These are phyloP conservation scores for Hymenochirus boettgeri DNA, from an alignment of 2,113 vertebrate genomes.

Conservation along the genomic window DNA sequence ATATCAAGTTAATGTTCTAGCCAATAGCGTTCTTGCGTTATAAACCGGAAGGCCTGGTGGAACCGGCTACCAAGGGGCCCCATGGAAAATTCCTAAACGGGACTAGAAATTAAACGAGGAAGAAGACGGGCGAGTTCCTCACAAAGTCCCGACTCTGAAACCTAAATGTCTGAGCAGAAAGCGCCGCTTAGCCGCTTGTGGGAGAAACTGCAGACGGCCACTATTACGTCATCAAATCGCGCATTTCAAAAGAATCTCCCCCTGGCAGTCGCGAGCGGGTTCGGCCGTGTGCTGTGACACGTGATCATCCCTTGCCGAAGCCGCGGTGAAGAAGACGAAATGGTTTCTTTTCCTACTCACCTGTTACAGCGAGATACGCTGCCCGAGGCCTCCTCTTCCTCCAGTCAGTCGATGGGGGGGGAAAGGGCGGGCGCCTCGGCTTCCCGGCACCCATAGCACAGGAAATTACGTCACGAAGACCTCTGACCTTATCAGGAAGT, in stretches of 20 bases:
- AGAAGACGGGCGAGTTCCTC: too few species aligned
- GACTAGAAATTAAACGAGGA: not conserved
- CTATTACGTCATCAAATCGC: constrained; percentile 91
- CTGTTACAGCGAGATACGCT: constrained; percentile 11
- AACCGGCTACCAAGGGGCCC: not conserved
- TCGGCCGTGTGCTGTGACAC: not conserved
- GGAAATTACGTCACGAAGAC: constrained; percentile 19
- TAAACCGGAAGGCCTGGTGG: constrained; percentile 33
- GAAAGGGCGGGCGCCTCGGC: constrained; percentile 72
- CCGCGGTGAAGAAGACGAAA: not conserved
- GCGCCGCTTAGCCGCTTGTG: rapidly evolving
- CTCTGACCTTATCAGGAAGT: constrained; percentile 9
- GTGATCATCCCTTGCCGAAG: not conserved
- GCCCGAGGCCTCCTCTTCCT: constrained; percentile 48
- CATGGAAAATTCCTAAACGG: not conserved
- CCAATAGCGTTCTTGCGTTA: not conserved
- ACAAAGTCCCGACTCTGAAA: too few species aligned
- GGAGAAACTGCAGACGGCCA: constrained; percentile 46
- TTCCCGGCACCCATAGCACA: constrained; percentile 63
- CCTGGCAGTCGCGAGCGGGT: not conserved
- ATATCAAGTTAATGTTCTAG: not conserved
- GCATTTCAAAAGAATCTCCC: constrained; percentile 47
- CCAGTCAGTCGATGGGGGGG: constrained; percentile 45
- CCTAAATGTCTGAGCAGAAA: not conserved
- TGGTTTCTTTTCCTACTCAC: constrained; percentile 2